Percentiles rank a stretch among this genome's conserved stretches.
phyloP scores from a whole-genome alignment of 1,140 invertebrate species.

The Rhyacophila brunnea region DNA sequence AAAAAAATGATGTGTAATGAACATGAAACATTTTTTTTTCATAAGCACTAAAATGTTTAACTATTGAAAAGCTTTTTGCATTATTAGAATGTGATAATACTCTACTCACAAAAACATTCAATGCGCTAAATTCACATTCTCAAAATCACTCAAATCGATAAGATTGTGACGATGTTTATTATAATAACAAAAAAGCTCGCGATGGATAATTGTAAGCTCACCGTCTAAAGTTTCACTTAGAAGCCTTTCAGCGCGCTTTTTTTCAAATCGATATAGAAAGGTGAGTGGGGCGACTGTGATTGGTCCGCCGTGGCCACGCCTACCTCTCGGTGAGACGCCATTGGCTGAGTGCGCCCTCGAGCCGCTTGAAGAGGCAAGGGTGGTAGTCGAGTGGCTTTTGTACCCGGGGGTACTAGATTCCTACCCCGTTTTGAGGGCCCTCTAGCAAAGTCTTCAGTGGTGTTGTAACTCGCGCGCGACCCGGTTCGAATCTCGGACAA shows the following conservation, averaged over 20 bases:
- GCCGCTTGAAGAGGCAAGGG: not conserved
- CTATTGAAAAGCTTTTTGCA: too few relatives aligned
- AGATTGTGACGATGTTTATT: too few relatives aligned
- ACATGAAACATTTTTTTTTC: too few relatives aligned
- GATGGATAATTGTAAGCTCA: not conserved
- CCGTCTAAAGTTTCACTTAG: conserved; percentile 25
- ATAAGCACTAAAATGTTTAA: too few relatives aligned
- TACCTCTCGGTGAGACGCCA: not conserved
- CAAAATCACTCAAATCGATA: too few relatives aligned
- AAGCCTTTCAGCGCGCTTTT: conserved; percentile 20
- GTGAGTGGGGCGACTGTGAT: conserved; percentile 15
- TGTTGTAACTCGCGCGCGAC: not conserved
- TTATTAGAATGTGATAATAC: conserved; percentile 8
- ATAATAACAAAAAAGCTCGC: too few relatives aligned
- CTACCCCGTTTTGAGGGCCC: not conserved
- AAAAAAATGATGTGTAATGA: too few relatives aligned
- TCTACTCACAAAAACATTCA: too few relatives aligned
- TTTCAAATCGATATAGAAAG: conserved; percentile 34
- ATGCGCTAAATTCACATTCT: too few relatives aligned
- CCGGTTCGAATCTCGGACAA: not conserved
- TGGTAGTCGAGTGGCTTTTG: not conserved
- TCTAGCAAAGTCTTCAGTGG: conserved; percentile 1
- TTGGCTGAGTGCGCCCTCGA: conserved; percentile 26
- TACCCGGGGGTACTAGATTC: not conserved
- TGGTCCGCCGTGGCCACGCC: conserved; percentile 23